Conservation (phyloP, 2,797 vertebrate genomes). For the Carduelis carduelis region DNA sequence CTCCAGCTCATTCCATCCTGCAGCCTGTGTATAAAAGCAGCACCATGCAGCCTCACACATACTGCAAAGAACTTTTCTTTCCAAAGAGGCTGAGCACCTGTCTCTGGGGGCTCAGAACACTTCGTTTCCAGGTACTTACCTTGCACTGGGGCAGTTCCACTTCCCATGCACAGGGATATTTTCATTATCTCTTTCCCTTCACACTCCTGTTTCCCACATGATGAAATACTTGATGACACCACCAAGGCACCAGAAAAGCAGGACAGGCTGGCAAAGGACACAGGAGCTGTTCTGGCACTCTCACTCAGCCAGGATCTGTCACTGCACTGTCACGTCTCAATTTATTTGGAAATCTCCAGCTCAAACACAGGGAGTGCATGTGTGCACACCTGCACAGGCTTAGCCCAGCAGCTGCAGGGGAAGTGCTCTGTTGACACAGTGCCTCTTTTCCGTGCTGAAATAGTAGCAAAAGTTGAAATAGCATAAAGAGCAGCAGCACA, state of each 20-base stretch:
- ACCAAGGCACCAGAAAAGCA: background rate
- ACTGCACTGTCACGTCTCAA: background rate
- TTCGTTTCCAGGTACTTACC: background rate
- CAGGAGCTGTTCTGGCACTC: background rate
- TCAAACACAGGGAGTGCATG: background rate
- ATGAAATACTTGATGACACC: background rate
- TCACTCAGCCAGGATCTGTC: background rate
- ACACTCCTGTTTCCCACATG: background rate
- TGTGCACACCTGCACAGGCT: accelerated
- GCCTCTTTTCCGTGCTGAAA: background rate
- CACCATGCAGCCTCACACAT: accelerated
- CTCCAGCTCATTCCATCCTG: background rate
- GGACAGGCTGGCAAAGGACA: background rate
- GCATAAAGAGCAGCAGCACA: background rate
- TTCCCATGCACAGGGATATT: background rate
- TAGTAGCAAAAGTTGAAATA: background rate
- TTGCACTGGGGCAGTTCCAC: background rate
- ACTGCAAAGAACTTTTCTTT: background rate
- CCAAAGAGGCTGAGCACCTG: background rate
- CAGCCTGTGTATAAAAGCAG: background rate
- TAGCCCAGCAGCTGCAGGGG: background rate
- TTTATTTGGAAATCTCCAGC: background rate
- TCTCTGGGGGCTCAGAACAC: background rate
- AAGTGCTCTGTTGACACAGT: background rate
- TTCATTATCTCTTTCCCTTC: background rate